Evolutionary conservation across 2,113 vertebrate genomes (phyloP), one percentile per base, ranked within the genome.

Genomic region (Hoplias malabaricus): DNA sequence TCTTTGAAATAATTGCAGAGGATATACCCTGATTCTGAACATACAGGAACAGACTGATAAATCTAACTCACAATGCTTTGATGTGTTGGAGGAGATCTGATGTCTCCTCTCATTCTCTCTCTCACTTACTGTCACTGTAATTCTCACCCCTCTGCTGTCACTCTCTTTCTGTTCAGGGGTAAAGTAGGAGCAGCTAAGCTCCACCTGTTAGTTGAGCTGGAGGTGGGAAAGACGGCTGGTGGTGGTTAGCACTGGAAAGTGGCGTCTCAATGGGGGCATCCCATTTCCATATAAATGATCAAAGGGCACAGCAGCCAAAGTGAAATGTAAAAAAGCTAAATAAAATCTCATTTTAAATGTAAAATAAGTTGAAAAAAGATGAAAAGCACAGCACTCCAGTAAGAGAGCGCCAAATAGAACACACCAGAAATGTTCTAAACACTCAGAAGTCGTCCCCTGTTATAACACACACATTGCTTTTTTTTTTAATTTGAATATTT

Each of bases 201-300:
- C 10, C 25, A 31, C 25, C 1, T 14, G 23, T 34, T 16, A 21
- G 40, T 42, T 31, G 36, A 46, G 42, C 9, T 25, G 21, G 48
- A 65, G 21, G 34, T 34, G 21, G 31, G 59, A 74, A 2, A 9
- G 48, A 53, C 3, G 4, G 16, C 8, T 53, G n/a, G 23, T n/a
- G 16, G 10, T 53, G n/a, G 23, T 75, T 27, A 53, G 19, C 13
- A 54, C 29, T 46, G 33, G 38, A 50, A 29, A 48, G 16, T 61
- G 42, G 40, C 27, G 42, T 65, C 25, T 59, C n/a, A 50, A 12
- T 53, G 46, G 73, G 10, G 29, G 59, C 31, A 34, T 74, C 72
- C 61, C 57, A 53, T 75, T 66, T 38, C 43, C 43, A 65, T 65
- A 27, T 25, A 66, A 66, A 75, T 66, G 73, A 53, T 27, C 5